These are phyloP conservation scores for Holothuria leucospilota DNA, from an alignment of 53 echinoderm and acorn worm species.

Conservation along the genomic window DNA sequence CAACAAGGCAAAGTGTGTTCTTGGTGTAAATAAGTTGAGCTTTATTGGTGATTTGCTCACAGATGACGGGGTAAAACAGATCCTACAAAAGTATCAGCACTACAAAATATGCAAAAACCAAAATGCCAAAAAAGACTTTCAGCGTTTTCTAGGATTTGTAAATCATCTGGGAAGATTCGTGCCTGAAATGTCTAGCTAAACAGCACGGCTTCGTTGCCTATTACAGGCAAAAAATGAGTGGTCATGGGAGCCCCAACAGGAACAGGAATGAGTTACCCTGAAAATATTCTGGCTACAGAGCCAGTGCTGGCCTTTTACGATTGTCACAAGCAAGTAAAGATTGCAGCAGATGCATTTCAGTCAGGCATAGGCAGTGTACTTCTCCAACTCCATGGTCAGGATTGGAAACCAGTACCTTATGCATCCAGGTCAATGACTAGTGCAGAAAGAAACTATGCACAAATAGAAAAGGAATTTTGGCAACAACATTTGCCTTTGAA, in stretches of 20 bases:
- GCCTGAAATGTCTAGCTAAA: conserved; percentile 61
- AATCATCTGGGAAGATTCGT: conserved; percentile 67
- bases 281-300: conserved; percentile 41
- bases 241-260: conserved; percentile 52
- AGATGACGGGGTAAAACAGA: conserved; percentile 61
- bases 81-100: conserved; percentile 70
- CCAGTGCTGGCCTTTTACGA: conserved; percentile 66
- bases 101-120: conserved; percentile 68
- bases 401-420: conserved; percentile 66
- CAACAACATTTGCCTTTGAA: conserved; percentile 52
- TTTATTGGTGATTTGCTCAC: conserved; percentile 67
- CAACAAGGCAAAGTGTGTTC: conserved; percentile 66
- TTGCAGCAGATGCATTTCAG: conserved; percentile 68
- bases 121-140: conserved; percentile 37
- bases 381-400: conserved; percentile 54
- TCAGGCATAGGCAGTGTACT: conserved; percentile 58
- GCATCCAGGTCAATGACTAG: conserved; percentile 33
- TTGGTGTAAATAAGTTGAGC: conserved; percentile 57
- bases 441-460: conserved; percentile 55
- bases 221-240: conserved; percentile 60
- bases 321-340: conserved; percentile 5
- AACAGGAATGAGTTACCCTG: conserved; percentile 46
- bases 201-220: conserved; percentile 59
- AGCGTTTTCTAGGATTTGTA: conserved; percentile 50
- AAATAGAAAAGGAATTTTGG: conserved; percentile 66